Base-by-base conservation (phyloP, 1,140 invertebrate genomes). In the Drosophila trapezifrons region DNA sequence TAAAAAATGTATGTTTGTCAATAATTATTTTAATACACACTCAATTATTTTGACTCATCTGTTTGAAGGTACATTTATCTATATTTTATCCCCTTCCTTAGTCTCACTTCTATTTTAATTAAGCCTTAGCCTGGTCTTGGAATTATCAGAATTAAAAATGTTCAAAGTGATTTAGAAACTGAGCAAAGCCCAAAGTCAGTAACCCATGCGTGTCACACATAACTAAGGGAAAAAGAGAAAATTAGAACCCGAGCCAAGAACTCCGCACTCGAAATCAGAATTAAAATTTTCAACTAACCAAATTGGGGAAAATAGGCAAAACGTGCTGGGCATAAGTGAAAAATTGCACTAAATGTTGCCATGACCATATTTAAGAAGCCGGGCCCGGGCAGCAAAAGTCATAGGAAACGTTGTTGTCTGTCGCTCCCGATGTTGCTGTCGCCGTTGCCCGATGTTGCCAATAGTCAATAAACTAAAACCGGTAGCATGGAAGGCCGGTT, bases 381-480 rank as follows among this genome's bases (percentile, higher is more conserved):
- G 47, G 32, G 43, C 40, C 47, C 52, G 55, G 43, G 49, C 49
- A 55, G 59, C 43, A 79, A 83, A 80, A 81, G 57, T 76, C 79
- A 81, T 69, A 59, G 70, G 75, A 79, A 62, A 74, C 80, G 59
- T 63, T 85, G 77, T 64, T 78, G 66, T 45, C 37, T 72, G 67
- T 17, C 37, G 49, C 18, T 46, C 42, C 56, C 55, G 58, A 29
- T 60, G 38, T 60, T 35, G 42, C 22, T 69, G 37, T 49, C 38
- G 57, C 35, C 56, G 55, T 20, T 37, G 22, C 25, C 66, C 65
- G 66, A 45, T 69, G 47, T 69, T 70, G 67, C 40, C 51, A 47
- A 69, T 58, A 83, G 79, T 87, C 86, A 83, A 86, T 89, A 87
- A 89, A 87, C 79, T 72, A 73, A 86, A 87, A 87, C 83, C 84